These are phyloP conservation scores for Malthinus seriepunctatus DNA, from an alignment of 2,888 invertebrate species.

Conservation along the genomic window DNA sequence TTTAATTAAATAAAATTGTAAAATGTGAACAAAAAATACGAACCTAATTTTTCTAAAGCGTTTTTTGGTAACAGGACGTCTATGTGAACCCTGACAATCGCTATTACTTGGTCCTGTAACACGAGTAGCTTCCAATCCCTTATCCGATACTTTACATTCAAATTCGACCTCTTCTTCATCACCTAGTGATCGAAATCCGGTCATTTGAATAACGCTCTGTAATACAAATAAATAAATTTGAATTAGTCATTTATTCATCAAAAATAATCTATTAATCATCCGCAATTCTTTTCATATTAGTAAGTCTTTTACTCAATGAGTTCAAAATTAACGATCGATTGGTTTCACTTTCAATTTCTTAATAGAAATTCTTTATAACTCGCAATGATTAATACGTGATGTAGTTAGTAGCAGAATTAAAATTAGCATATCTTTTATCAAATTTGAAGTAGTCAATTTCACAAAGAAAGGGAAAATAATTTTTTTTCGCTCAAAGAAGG, in stretches of 20 bases:
- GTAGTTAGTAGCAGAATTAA: no score
- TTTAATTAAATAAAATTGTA: no score
- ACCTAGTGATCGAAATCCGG: conserved; percentile 84
- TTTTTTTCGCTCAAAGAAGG: no score
- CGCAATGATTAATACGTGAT: no score
- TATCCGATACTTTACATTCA: conserved; percentile 80
- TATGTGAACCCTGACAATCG: conserved; percentile 82
- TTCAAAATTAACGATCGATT: no score
- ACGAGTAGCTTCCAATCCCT: conserved; percentile 84
- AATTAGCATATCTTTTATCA: no score
- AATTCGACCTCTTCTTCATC: conserved; percentile 90
- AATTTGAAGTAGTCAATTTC: no score
- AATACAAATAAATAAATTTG: conserved; percentile 42
- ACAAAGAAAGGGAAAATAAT: no score
- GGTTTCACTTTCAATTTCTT: no score
- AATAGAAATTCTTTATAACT: no score
- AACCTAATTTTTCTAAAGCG: conserved; percentile 85
- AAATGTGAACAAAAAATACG: background rate
- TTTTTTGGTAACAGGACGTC: conserved; percentile 80
- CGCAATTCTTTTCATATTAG: background rate
- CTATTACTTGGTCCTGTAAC: conserved; percentile 78
- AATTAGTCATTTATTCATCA: background rate
- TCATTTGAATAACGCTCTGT: conserved; percentile 90
- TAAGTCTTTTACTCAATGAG: background rate
- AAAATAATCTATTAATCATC: background rate